phyloP scores from a whole-genome alignment of 30 jellyfish, hydroid and myxozoan species.

The Aurelia aurita complex sp. Pacific region DNA sequence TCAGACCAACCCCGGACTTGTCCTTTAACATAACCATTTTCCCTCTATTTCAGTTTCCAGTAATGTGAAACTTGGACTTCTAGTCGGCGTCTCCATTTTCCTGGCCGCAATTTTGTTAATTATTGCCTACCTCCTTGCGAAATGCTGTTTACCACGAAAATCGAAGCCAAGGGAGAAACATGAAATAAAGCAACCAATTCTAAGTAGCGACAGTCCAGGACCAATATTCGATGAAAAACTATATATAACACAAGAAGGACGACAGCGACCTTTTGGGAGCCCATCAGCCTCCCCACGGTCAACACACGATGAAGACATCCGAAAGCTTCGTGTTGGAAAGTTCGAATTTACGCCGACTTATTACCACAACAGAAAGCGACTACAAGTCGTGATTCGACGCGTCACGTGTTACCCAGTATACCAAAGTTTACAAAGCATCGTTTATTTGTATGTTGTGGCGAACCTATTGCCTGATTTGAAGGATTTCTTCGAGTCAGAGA shows the following conservation, averaged over 20 bases:
- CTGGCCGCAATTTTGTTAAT: neutral
- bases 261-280: neutral
- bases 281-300: conserved; percentile 39
- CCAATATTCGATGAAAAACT: conserved; percentile 23
- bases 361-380: conserved; percentile 62
- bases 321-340: conserved; percentile 64
- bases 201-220: neutral
- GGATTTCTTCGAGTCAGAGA: conserved; percentile 78
- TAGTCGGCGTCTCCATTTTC: conserved; percentile 44
- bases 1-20: too few species aligned
- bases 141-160: conserved; percentile 24
- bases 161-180: too few species aligned
- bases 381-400: conserved; percentile 72
- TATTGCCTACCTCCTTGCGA: conserved; percentile 7
- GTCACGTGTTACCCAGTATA: conserved; percentile 59
- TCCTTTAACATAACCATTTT: neutral
- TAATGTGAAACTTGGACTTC: conserved; percentile 38
- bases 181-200: neutral
- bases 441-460: conserved; percentile 64
- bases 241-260: too few species aligned
- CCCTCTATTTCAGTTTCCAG: conserved; percentile 20
- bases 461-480: conserved; percentile 73
- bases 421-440: conserved; percentile 53
- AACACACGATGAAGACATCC: conserved; percentile 77
- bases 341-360: conserved; percentile 85